Base-by-base conservation (phyloP, 2,888 invertebrate species). In the Ichneumoninae sp. region DNA sequence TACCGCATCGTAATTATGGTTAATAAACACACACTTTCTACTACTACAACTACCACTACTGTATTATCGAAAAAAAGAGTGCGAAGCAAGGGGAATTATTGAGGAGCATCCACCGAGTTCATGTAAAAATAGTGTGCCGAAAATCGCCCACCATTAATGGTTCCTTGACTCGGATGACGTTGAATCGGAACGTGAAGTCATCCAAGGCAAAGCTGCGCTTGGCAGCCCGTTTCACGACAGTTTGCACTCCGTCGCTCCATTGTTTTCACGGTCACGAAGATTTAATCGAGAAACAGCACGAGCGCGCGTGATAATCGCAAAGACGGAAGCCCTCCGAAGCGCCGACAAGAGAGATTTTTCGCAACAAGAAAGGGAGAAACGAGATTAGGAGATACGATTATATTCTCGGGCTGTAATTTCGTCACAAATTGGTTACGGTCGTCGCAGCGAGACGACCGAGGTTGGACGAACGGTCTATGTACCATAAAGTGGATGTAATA, bases 351-450 rank as follows among this genome's bases (percentile, higher is more conserved):
- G 68, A 77, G 22, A 63, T 78, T 47, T 77, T 84, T 70, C 19
- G 68, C 57, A 57, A 81, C 57, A 65, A 50, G 60, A 54, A 54
- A 36, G 44, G 40, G 63, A 66, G 22, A 44, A 66, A 26, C 36
- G 50, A 75, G 54, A 71, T 63, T 36, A 71, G 54, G 73, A 83
- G 73, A 73, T 81, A 83, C 74, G 60, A 81, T 19, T 76, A 63
- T 74, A 54, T 66, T 81, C 65, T 65, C 71, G 8, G 22, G 52
- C 65, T 63, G 84, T 81, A 73, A 85, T 85, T 81, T 81, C 75
- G 81, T 85, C 81, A 79, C 81, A 85, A 85, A 81, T 81, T 81
- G 70, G 84, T 78, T 75, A 66, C 54, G 78, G 65, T 85, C 66
- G 78, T 81, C 84, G 68, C 78, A 71, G 78, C 70, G 84, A 85